A percentile compares a stretch with the other conserved stretches of the same genome.
These are phyloP conservation scores for Poecile montanus DNA, from an alignment of 2,797 vertebrate species.

Conservation along the genomic window DNA sequence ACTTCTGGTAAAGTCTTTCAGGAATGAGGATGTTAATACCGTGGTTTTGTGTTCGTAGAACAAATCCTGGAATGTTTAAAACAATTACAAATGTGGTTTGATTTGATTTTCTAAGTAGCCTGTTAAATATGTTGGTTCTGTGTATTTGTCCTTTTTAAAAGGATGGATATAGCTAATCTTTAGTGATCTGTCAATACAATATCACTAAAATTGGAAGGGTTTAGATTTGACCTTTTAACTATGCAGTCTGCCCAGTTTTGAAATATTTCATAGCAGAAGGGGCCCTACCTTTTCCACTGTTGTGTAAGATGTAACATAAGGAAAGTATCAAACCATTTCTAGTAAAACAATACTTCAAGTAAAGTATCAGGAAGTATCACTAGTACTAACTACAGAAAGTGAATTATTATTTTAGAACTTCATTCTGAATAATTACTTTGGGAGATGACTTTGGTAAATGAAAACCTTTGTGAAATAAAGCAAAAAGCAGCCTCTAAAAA, in stretches of 20 bases:
- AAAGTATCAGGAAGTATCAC: background rate
- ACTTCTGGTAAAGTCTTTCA: background rate
- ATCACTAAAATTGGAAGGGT: background rate
- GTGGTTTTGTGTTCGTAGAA: background rate
- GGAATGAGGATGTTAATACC: background rate
- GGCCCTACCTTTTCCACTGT: background rate
- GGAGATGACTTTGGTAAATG: background rate
- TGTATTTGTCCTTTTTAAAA: background rate
- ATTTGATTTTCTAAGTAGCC: background rate
- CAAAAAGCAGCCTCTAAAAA: background rate
- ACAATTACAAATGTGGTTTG: background rate
- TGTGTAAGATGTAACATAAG: background rate
- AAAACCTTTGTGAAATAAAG: background rate
- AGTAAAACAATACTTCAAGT: background rate
- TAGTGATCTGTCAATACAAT: background rate
- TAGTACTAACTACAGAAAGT: background rate
- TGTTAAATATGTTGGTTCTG: background rate
- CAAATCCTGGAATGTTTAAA: background rate
- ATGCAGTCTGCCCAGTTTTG: background rate
- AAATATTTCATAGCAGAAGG: background rate
- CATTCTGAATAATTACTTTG: background rate
- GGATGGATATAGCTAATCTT: background rate
- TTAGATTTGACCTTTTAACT: background rate
- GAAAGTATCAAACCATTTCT: background rate
- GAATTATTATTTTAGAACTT: background rate